Base-by-base conservation (phyloP, 2,888 invertebrate genomes). In the Drosophila sordidula region DNA sequence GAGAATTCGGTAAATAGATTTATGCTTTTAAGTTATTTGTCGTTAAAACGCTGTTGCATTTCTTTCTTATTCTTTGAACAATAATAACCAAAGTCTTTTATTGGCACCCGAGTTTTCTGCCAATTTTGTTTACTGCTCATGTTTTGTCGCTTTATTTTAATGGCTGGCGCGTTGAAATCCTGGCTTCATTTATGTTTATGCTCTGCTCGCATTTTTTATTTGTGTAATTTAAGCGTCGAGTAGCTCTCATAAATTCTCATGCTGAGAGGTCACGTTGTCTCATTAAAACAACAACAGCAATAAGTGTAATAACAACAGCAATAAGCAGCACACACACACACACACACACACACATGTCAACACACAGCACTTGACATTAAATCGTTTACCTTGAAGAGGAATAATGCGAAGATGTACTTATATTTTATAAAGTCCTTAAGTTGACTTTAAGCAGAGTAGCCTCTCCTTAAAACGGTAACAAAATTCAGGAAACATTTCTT, bases 61-160 rank as follows among this genome's bases (percentile, higher is more conserved):
- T 64, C 36, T 32, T 18, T 34, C 44, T 16, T 46, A 47, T 45
- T 12, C 55, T 14, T 29, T 29, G 3, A 16, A 39, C 59, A 64
- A 68, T 59, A 78, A 75, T 75, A 75, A 75, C 47, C 51, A 58
- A 74, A 63, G 58, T 56, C 39, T 68, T 70, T 56, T 61, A 65
- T 67, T 56, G 80, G 52, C 58, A 49, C 45, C 45, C 36, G 45
- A 44, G 49, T 42, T 72, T 45, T 52, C 44, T 51, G 52, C 58
- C 64, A 70, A 64, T 81, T 89, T 77, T 65, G 89, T 84, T 84
- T 89, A 78, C 83, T 51, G 72, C 89, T 80, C 89, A 84, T 89
- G 89, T 87, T 89, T 89, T 87, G 85, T 78, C 81, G 84, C 84
- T 85, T 89, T 74, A 84, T 87, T 87, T 87, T 87, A 87, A 89